phyloP scores from a whole-genome alignment of 2,797 vertebrate genomes.

The Hydrocynus forskahlii region DNA sequence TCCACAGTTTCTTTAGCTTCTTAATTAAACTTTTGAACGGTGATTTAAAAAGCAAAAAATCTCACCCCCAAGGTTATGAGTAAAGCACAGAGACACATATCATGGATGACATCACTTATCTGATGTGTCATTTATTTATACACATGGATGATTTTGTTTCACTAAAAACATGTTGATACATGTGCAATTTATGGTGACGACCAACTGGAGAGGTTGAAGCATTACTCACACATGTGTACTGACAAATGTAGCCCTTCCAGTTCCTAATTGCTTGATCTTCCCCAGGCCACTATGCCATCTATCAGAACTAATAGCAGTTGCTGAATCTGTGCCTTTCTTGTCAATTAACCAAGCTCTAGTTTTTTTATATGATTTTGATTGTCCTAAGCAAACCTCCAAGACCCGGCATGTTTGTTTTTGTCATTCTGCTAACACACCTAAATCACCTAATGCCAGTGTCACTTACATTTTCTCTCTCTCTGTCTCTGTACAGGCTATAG shows the following conservation, averaged over 20 bases:
- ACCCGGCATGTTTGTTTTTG: background rate
- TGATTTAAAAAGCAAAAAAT: background rate
- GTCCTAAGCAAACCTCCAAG: background rate
- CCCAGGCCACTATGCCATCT: background rate
- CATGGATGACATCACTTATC: constrained; percentile 3
- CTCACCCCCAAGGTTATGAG: background rate
- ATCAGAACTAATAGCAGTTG: background rate
- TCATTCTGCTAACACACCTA: background rate
- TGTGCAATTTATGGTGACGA: background rate
- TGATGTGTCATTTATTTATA: background rate
- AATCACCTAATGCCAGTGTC: background rate
- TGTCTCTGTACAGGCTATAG: constrained; percentile 52
- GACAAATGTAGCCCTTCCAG: background rate
- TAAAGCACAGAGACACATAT: background rate
- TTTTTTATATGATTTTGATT: background rate
- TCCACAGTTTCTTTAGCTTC: background rate
- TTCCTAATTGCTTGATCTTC: background rate
- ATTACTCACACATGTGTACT: background rate
- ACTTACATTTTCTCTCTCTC: background rate
- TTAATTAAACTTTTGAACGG: background rate
- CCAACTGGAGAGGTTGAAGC: background rate
- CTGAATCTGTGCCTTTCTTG: background rate
- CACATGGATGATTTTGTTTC: constrained; percentile 2
- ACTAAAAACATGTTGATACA: background rate
- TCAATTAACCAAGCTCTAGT: background rate